Evolutionary conservation across 2,113 vertebrate genomes (phyloP).

Genomic region (Aspiorhynchus laticeps): DNA sequence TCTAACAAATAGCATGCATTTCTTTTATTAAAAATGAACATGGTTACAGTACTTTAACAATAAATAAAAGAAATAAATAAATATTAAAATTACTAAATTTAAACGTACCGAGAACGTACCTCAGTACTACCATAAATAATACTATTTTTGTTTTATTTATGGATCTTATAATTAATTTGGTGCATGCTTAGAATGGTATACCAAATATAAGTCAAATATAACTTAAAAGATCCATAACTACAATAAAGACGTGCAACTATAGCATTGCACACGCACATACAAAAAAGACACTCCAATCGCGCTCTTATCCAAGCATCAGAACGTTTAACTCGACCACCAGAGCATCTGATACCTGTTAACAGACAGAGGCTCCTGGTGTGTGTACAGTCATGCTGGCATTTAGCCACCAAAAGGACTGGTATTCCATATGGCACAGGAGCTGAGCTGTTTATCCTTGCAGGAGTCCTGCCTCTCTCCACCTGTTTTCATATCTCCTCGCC

Average conservation of each 20-base stretch:
- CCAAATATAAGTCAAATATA: background rate
- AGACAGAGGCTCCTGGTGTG: background rate
- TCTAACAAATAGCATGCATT: no score
- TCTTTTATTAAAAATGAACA: no score
- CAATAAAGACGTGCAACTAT: background rate
- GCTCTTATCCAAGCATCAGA: background rate
- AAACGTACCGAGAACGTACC: background rate
- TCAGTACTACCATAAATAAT: background rate
- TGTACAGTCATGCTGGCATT: constrained; percentile 23
- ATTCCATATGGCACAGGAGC: constrained; percentile 28
- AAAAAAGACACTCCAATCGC: background rate
- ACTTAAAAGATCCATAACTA: background rate
- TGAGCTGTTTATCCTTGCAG: constrained; percentile 6
- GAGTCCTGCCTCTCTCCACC: background rate
- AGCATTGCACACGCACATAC: background rate
- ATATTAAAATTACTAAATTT: no score
- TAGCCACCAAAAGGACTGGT: constrained; percentile 17
- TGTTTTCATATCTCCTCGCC: constrained; percentile 43
- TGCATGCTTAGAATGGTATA: background rate
- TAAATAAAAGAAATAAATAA: no score
- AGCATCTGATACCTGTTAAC: constrained; percentile 15
- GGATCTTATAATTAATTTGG: background rate
- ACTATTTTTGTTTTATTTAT: background rate
- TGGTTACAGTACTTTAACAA: no score
- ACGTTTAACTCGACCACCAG: background rate